A percentile compares a stretch with the other conserved stretches of the same genome.
phyloP scores from a whole-genome alignment of 2,888 invertebrate genomes.

The Eupithecia insigniata region DNA sequence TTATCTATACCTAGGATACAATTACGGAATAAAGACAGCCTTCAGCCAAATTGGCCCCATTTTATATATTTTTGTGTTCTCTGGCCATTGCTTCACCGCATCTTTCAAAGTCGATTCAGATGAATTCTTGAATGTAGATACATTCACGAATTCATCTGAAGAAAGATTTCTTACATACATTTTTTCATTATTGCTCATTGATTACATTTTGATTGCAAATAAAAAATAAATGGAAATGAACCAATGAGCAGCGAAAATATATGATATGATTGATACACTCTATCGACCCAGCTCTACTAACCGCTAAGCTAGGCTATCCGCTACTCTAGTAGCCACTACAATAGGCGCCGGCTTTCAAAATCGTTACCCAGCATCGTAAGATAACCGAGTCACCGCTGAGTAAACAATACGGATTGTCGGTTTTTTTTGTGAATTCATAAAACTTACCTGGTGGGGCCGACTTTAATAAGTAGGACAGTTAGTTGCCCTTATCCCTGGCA shows the following conservation, averaged over 20 bases:
- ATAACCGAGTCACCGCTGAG: constrained; percentile 10
- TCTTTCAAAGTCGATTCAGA: too few relatives aligned
- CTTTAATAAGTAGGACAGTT: neutral
- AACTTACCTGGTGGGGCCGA: neutral
- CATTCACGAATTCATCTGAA: too few relatives aligned
- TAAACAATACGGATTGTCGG: neutral
- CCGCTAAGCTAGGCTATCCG: neutral
- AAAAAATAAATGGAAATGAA: neutral
- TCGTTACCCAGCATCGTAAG: constrained; percentile 1
- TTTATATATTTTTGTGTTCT: neutral
- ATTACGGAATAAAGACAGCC: too few relatives aligned
- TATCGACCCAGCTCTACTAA: neutral
- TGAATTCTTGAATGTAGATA: too few relatives aligned
- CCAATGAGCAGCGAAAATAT: too few relatives aligned
- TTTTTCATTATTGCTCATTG: too few relatives aligned
- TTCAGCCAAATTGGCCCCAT: too few relatives aligned
- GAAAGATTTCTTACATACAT: too few relatives aligned
- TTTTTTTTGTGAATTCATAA: constrained; percentile 4
- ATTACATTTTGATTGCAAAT: neutral
- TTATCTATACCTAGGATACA: too few relatives aligned
- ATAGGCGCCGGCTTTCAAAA: constrained; percentile 6
- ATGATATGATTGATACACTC: too few relatives aligned
- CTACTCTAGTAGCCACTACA: neutral
- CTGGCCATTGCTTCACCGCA: neutral
- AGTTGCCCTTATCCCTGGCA: neutral